Conservation (phyloP, 1,140 invertebrate genomes). For the Heliconius hermathena region DNA sequence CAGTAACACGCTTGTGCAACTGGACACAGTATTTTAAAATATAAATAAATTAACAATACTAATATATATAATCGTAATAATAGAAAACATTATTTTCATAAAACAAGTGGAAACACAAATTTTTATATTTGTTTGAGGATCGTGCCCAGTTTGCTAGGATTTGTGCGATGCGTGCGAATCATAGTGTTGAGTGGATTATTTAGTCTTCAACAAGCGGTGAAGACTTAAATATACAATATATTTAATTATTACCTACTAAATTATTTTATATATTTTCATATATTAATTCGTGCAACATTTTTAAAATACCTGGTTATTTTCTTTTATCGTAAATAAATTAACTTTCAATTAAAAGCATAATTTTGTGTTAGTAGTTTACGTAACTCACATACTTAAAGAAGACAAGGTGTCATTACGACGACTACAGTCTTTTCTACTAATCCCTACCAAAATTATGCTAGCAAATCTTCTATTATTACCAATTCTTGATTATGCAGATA, state of each 20-base stretch:
- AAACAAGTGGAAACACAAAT: neutral
- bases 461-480: no score
- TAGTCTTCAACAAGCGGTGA: constrained; percentile 5
- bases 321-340: neutral
- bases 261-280: constrained; percentile 1
- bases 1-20: no score
- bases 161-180: constrained; percentile 50
- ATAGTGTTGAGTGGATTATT: constrained; percentile 47
- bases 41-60: no score
- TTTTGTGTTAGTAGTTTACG: no score
- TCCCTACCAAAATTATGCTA: neutral
- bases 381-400: no score
- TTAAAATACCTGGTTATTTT: neutral
- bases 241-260: neutral
- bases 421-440: neutral
- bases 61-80: neutral
- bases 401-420: neutral
- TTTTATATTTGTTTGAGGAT: constrained; percentile 50
- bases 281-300: neutral
- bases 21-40: no score
- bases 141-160: constrained; percentile 46
- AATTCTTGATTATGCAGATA: neutral
- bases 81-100: neutral
- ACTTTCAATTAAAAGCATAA: no score
- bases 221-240: constrained; percentile 11